Evolutionary conservation across 2,797 vertebrate species (phyloP).

Genomic region (Argya squamiceps): DNA sequence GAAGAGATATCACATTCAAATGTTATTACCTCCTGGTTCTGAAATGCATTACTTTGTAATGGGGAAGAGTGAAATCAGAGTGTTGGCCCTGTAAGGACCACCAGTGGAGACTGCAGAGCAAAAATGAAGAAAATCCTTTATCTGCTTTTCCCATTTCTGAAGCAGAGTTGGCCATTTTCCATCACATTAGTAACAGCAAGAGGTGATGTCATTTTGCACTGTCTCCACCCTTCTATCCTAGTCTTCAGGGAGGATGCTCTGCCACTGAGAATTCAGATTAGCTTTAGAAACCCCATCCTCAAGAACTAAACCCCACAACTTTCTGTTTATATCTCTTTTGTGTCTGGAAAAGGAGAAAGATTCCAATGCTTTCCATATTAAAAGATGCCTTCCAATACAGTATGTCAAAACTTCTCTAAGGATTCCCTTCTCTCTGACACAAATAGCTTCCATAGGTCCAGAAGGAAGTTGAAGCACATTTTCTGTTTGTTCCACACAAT

Average conservation of each 20-base stretch:
- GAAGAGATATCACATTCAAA: not conserved
- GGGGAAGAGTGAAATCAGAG: not conserved
- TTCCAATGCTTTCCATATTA: not conserved
- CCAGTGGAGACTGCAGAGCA: not conserved
- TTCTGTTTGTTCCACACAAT: not conserved
- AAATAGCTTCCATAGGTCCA: not conserved
- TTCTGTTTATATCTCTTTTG: not conserved
- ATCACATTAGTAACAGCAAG: not conserved
- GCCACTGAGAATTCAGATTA: not conserved
- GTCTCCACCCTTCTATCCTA: not conserved
- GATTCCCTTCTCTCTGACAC: not conserved
- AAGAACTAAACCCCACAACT: not conserved
- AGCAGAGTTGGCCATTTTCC: not conserved
- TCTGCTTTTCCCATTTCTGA: constrained; percentile 12
- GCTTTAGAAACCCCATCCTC: not conserved
- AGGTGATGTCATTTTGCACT: not conserved
- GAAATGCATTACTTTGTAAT: not conserved
- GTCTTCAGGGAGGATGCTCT: not conserved
- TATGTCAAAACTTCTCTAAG: not conserved
- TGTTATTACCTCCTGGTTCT: not conserved
- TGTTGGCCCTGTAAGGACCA: not conserved
- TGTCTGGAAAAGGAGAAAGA: not conserved
- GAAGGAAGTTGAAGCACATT: not conserved
- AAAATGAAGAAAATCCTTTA: not conserved
- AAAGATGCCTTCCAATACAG: not conserved